Conservation (phyloP, 2,888 invertebrate genomes). For the Catocala nupta region DNA sequence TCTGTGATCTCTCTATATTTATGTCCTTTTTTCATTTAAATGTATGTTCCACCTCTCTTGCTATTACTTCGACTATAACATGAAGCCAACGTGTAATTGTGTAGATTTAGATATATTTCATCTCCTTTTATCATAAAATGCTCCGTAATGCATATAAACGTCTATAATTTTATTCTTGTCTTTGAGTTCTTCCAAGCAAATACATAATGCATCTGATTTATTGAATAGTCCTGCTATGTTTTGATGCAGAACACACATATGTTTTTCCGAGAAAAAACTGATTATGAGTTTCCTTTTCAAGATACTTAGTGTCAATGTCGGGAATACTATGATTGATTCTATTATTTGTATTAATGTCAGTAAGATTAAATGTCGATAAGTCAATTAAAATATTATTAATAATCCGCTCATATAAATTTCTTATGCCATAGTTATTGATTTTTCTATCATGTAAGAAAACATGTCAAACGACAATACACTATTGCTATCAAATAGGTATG, state of each 20-base stretch:
- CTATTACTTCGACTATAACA: conserved; percentile 1
- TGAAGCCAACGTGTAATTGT: neutral
- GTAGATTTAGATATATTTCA: neutral
- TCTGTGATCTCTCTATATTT: neutral
- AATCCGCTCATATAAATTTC: neutral
- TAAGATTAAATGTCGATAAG: too few relatives aligned
- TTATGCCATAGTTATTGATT: neutral
- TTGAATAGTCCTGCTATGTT: conserved; percentile 4
- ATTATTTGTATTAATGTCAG: too few relatives aligned
- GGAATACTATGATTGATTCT: too few relatives aligned
- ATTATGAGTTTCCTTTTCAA: too few relatives aligned
- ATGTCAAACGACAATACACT: neutral
- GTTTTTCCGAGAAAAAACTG: neutral
- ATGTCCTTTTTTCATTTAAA: neutral
- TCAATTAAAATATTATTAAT: conserved; percentile 5
- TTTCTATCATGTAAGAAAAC: neutral
- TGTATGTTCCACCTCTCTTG: neutral
- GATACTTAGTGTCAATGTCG: too few relatives aligned
- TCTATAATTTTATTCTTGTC: neutral
- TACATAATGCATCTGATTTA: neutral
- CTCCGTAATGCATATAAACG: conserved; percentile 1
- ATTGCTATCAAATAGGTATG: conserved; percentile 2
- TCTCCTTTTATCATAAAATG: conserved; percentile 2
- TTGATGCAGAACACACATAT: conserved; percentile 1
- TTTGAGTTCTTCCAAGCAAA: neutral